Evolutionary conservation across 2,797 vertebrate species (phyloP).

Genomic region (Synaphobranchus kaupii): DNA sequence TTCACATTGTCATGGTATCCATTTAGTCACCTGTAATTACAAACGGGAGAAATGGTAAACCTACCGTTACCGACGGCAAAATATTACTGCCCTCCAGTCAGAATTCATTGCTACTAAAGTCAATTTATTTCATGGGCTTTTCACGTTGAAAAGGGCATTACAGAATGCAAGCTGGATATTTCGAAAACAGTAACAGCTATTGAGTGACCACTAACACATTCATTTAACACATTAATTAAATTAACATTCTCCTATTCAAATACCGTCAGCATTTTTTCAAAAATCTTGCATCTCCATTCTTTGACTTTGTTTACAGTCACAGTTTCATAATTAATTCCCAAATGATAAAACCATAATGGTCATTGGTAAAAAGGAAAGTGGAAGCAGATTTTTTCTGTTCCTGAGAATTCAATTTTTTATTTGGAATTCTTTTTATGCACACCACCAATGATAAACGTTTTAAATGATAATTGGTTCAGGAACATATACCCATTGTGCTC

Average conservation of each 20-base stretch:
- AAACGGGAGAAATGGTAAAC: conserved; percentile 37
- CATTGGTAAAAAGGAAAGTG: neutral
- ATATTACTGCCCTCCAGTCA: conserved; percentile 22
- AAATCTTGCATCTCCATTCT: neutral
- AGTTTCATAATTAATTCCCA: neutral
- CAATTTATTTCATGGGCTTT: neutral
- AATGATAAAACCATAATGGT: neutral
- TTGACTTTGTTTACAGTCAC: neutral
- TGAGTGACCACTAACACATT: neutral
- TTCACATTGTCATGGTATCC: conserved; percentile 69
- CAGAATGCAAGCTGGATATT: neutral
- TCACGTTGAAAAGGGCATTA: neutral
- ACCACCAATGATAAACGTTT: neutral
- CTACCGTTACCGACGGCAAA: neutral
- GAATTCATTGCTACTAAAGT: too few species aligned
- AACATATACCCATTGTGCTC: neutral
- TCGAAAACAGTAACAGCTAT: neutral
- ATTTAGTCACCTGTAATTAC: conserved; percentile 69
- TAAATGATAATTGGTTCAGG: neutral
- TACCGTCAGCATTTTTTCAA: neutral
- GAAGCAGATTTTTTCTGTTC: neutral
- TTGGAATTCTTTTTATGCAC: neutral
- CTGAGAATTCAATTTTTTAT: neutral
- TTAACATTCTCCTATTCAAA: neutral
- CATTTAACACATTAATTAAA: too few species aligned